Conservation (phyloP, 2,888 invertebrate genomes). For the Plebejus melissa region DNA sequence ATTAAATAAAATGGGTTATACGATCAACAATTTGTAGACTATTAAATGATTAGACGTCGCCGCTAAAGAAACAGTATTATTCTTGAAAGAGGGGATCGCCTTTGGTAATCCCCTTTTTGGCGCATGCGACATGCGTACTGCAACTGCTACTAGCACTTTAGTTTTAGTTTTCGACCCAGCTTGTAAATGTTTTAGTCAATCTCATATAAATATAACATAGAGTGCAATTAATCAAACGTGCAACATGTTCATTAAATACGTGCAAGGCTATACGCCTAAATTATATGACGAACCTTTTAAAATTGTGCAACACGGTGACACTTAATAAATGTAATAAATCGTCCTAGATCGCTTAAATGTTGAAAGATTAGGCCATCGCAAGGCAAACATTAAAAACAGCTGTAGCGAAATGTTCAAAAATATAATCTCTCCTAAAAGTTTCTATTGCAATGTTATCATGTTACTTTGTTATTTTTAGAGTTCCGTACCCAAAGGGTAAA, state of each 20-base stretch:
- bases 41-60: neutral
- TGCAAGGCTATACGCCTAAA: constrained; percentile 6
- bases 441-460: neutral
- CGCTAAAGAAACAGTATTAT: neutral
- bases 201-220: constrained; percentile 13
- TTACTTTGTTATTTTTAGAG: neutral
- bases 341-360: neutral
- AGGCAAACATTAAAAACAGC: neutral
- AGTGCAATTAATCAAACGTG: constrained; percentile 9
- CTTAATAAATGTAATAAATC: constrained; percentile 2
- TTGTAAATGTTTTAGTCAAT: neutral
- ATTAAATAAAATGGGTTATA: neutral
- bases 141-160: neutral
- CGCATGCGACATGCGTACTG: constrained; percentile 33
- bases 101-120: constrained; percentile 55
- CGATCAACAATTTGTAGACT: constrained; percentile 1
- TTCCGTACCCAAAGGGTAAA: too few relatives aligned
- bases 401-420: neutral
- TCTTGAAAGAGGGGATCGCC: constrained; percentile 34
- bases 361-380: constrained; percentile 14
- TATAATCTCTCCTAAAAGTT: neutral
- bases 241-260: constrained; percentile 14
- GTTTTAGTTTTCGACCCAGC: neutral
- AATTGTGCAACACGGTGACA: constrained; percentile 4
- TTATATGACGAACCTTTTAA: constrained; percentile 17